These are phyloP conservation scores for Syritta pipiens DNA, from an alignment of 2,888 invertebrate species.

Conservation along the genomic window DNA sequence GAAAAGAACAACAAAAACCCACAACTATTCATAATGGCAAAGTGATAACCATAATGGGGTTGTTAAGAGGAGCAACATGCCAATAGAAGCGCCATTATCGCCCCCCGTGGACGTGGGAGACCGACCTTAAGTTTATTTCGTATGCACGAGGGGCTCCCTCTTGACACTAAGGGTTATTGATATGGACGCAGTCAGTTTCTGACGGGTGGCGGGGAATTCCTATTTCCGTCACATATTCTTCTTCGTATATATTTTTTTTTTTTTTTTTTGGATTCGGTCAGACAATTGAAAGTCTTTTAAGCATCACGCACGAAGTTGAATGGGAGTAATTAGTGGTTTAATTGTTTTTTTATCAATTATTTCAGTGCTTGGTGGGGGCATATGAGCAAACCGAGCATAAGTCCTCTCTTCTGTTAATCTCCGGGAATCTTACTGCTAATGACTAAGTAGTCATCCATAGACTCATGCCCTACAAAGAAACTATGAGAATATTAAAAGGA, in stretches of 20 bases:
- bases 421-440: too few species aligned
- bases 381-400: too few species aligned
- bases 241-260: neutral
- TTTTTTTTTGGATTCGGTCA: too few species aligned
- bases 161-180: conserved; percentile 31
- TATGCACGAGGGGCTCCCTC: conserved; percentile 24
- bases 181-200: conserved; percentile 21
- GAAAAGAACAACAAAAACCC: neutral
- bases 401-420: too few species aligned
- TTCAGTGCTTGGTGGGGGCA: too few species aligned
- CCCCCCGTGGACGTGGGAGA: neutral
- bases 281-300: too few species aligned
- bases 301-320: too few species aligned
- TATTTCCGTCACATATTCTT: conserved; percentile 37
- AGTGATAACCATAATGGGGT: conserved; percentile 61
- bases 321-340: too few species aligned
- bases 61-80: conserved; percentile 6
- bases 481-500: too few species aligned
- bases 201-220: conserved; percentile 3
- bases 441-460: too few species aligned
- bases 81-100: neutral
- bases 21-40: conserved; percentile 47
- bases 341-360: too few species aligned
- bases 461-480: too few species aligned
- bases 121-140: conserved; percentile 8